Evolutionary conservation across 1,140 invertebrate genomes (phyloP).

Genomic region (Mycetomoellerius zeteki): DNA sequence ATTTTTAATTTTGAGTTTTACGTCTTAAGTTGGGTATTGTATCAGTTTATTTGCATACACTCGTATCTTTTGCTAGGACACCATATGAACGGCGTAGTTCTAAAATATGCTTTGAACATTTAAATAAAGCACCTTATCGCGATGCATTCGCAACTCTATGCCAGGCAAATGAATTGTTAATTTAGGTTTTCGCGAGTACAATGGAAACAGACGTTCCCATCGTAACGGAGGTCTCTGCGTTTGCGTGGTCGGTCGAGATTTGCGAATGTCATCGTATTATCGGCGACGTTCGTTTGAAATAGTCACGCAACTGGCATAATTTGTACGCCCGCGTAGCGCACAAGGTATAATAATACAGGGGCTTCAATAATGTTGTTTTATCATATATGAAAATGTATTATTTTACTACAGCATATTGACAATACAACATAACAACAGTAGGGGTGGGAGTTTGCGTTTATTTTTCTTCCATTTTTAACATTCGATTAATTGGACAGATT

Average conservation of each 20-base stretch:
- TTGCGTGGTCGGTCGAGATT: constrained; percentile 36
- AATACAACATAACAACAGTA: background rate
- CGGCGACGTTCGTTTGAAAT: constrained; percentile 50
- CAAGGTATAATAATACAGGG: constrained; percentile 4
- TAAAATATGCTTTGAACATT: constrained; percentile 34
- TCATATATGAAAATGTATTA: constrained; percentile 14
- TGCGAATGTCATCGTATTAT: constrained; percentile 51
- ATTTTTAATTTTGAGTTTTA: background rate
- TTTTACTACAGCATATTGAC: background rate
- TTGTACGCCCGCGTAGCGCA: background rate
- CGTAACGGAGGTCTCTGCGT: background rate
- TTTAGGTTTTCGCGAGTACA: background rate
- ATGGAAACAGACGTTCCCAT: constrained; percentile 3
- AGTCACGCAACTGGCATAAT: constrained; percentile 33
- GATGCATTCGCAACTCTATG: constrained; percentile 22
- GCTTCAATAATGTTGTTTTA: background rate
- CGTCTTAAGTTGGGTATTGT: background rate
- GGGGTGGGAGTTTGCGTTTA: background rate
- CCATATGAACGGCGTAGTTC: background rate
- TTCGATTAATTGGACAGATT: constrained; percentile 24
- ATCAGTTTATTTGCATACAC: background rate
- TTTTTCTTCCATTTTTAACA: constrained; percentile 4
- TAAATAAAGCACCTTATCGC: constrained; percentile 42
- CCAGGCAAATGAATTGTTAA: constrained; percentile 45
- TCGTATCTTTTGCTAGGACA: background rate